Conservation (phyloP, 2,797 vertebrate genomes). For the Morus bassanus region DNA sequence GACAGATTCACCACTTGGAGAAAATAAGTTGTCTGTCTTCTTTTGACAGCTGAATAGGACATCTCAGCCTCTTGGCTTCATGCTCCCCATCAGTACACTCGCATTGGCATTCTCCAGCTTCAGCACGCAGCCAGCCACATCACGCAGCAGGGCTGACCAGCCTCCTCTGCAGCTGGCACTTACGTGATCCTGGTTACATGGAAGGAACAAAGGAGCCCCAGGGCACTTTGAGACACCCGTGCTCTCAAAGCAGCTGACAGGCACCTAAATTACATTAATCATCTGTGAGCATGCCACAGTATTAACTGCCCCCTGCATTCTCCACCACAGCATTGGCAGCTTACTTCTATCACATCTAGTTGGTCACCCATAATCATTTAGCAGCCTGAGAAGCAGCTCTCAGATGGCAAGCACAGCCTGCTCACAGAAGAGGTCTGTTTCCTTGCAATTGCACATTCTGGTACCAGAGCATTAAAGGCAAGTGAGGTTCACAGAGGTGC, state of each 20-base stretch:
- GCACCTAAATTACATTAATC: not conserved
- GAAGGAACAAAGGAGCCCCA: accelerated
- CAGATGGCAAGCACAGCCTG: not conserved
- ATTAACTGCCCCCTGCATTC: not conserved
- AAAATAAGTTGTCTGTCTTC: not conserved
- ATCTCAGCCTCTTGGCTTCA: not conserved
- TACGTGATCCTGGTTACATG: accelerated
- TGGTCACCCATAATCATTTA: not conserved
- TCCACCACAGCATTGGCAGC: not conserved
- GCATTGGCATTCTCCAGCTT: not conserved
- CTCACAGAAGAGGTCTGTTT: not conserved
- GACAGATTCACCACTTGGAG: not conserved
- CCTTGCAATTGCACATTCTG: not conserved
- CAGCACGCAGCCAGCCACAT: accelerated
- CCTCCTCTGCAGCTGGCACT: not conserved
- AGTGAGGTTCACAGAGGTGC: not conserved
- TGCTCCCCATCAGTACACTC: not conserved
- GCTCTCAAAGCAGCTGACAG: not conserved
- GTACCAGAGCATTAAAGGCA: not conserved
- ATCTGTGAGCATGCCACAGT: not conserved
- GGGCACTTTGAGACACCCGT: not conserved
- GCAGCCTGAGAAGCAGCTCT: not conserved
- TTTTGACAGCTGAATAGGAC: not conserved
- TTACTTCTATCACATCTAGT: not conserved
- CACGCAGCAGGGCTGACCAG: not conserved